Base-by-base conservation (phyloP, 2,797 vertebrate species). In the Manis crassicaudata region DNA sequence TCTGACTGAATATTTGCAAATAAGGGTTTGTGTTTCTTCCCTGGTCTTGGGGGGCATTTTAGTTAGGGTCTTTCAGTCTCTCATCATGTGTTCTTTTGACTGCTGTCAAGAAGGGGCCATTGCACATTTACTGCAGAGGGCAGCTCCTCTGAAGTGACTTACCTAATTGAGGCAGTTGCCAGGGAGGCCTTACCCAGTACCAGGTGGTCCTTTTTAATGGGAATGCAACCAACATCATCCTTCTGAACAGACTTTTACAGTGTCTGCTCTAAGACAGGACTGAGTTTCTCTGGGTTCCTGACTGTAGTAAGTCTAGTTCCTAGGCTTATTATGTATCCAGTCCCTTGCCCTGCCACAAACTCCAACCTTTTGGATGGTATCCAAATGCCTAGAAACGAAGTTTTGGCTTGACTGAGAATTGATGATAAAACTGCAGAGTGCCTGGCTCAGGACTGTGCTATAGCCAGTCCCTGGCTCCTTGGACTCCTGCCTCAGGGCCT, bases 371-470 rank as follows among this genome's bases (percentile, higher is more conserved):
- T 95, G 80, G 58, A 67, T 94, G 25, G 5, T 75, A 79, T 63
- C 58, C 46, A 81, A 50, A 92, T 56, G 35, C 40, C 60, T 77
- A 43, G 83, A 88, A 90, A 91, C 37, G 90, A 85, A 96, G 70
- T 37, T 82, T 72, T 95, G 58, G 35, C 63, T 92, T 94, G n/a
- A n/a, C 46, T 75, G 84, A 67, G 77, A 86, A 84, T 29, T 81
- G 20, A 87, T 67, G 37, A 84, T 88, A 68, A 95, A 81, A 25
- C 80, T 93, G 80, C 54, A 0, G 11, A 27, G 35, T 82, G 56
- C 29, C 60, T 88, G 88, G 7, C 72, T 85, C 37, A 13, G 16
- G 60, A 46, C 18, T 60, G 1, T 43, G 7, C 5, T 12, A 40
- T n/a, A 50, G 2, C 29, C 52, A 60, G 10, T 40, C 35, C 43